Evolutionary conservation across 2,113 vertebrate species (phyloP), one percentile per base, ranked within the genome.

Genomic region (Sardina pilchardus): DNA sequence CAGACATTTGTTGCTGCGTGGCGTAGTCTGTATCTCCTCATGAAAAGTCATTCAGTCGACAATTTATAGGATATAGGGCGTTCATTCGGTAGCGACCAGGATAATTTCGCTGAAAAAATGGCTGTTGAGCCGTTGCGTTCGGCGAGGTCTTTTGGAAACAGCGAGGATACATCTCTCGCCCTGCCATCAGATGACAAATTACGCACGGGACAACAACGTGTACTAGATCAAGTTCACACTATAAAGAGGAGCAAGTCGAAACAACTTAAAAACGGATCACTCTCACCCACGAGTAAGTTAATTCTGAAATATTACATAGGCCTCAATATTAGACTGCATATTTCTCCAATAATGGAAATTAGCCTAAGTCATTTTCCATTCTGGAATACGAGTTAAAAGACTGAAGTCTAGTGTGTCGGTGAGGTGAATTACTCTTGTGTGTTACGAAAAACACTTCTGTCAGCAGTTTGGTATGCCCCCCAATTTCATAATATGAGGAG

Each of bases 91-190:
- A 78, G 21, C 59, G 26, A 16, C 12, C 3, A 17, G 30, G 4
- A 78, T 16, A 2, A 78, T 17, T 78, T 36, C 26, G 16, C 71
- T 2, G 63, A 59, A 82, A 92, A 86, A 44, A 94, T 90, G 93
- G 93, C 91, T 85, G 48, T 81, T 84, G 94, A 94, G 5, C 93
- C 94, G 86, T 85, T 95, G 87, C 89, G 89, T 24, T 94, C 94
- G 9, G 90, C 92, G 1, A 87, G 83, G 84, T 71, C 3, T 53
- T 0, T 17, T 34, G 39, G 36, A 1, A 1, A 4, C n/a, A 21
- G 1, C 19, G 95, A 95, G 36, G 94, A 95, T 91, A 95, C 95
- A n/a, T 95, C 95, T 44, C 93, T 95, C 50, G 94, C 93, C 36
- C n/a, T 95, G 42, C 95, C 95, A 43, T 93, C 93, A 1, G 95